Base-by-base conservation (phyloP, 1,140 invertebrate species). In the Lordiphosa collinella region DNA sequence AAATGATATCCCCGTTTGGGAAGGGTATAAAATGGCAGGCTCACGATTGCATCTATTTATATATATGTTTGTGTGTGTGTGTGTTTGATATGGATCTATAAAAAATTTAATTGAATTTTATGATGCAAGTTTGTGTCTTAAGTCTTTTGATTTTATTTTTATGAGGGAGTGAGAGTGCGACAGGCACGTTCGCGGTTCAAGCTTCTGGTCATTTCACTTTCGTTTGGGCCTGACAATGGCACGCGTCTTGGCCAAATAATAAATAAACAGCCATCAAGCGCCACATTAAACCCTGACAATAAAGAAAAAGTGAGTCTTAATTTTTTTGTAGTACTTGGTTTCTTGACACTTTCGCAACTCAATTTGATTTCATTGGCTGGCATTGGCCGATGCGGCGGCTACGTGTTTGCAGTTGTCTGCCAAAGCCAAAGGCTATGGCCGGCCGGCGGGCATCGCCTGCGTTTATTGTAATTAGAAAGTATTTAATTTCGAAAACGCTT, bases 391-490 rank as follows among this genome's bases (percentile, higher is more conserved):
- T 50, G 52, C 41, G 60, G 66, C 76, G 70, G 61, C 70, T 82
- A 80, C 75, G 75, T 80, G 75, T 82, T 79, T 79, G 75, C 47
- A 64, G 62, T 31, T 29, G 41, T 5, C 11, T 48, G 65, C 50
- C 36, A 64, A 56, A 47, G 66, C 61, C 66, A 65, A 61, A 69
- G 66, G 49, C 62, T 61, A 59, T 67, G 70, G 64, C 71, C 61
- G 58, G 65, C 57, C 65, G 65, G 62, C 62, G 70, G 57, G 43
- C 70, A 57, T 57, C 72, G 78, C 62, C 76, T 71, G 71, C 66
- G 71, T 82, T 82, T 82, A 82, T 82, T 82, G 78, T 82, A 82
- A 82, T 82, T 82, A 82, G 78, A 82, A 82, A 82, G 78, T 82
- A 82, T 82, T 82, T 82, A 82, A 82, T 82, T 82, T 82, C 78